Evolutionary conservation across 2,797 vertebrate species (phyloP).

Genomic region (Muscicapa striata): DNA sequence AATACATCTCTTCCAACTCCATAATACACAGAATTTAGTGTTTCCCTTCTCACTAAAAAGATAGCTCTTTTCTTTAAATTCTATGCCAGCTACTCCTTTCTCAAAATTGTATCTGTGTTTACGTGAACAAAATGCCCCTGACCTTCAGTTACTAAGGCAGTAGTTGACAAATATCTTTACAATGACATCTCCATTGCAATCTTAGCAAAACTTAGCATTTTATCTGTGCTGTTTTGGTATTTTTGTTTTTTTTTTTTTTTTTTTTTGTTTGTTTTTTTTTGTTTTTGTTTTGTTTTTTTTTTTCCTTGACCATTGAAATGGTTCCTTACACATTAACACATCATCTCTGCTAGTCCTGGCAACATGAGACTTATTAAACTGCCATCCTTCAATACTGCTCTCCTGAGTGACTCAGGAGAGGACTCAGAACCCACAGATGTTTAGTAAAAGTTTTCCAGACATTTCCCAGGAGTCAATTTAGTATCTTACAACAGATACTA

Average conservation of each 20-base stretch:
- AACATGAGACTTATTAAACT: neutral
- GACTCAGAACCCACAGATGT: neutral
- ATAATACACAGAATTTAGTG: neutral
- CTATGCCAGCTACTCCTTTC: neutral
- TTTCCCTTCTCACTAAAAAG: neutral
- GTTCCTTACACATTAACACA: neutral
- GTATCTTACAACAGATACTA: neutral
- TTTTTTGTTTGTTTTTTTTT: too few species aligned
- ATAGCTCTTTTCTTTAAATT: neutral
- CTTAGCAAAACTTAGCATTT: neutral
- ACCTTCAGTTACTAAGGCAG: neutral
- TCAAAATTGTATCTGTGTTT: neutral
- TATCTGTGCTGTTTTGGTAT: neutral
- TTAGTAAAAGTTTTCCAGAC: neutral
- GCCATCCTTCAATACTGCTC: neutral
- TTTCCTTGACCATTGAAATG: neutral
- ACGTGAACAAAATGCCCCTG: fast-evolving
- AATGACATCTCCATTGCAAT: neutral
- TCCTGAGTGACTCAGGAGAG: neutral
- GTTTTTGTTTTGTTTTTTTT: neutral
- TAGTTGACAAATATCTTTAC: neutral
- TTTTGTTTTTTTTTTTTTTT: neutral
- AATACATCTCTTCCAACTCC: neutral
- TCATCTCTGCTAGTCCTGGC: neutral
- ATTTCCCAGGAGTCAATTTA: neutral